phyloP scores from a whole-genome alignment of 2,113 vertebrate genomes.

The Tursiops truncatus region DNA sequence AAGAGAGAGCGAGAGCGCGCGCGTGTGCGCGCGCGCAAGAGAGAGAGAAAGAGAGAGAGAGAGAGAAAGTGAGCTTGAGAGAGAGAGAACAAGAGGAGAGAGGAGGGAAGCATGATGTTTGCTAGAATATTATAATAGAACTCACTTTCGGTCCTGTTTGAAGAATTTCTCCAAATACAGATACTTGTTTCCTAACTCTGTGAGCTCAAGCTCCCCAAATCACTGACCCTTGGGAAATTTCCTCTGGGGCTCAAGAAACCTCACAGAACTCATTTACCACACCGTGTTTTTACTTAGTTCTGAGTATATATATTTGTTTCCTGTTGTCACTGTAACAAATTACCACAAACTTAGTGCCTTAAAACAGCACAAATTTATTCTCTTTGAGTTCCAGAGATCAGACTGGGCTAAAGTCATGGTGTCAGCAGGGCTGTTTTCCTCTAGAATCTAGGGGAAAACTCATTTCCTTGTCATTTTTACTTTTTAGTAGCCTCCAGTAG shows the following conservation, averaged over 20 bases:
- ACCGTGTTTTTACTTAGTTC: neutral
- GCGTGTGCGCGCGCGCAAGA: fast-evolving
- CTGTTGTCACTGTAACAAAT: neutral
- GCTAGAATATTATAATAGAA: neutral
- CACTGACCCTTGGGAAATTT: neutral
- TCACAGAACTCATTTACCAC: neutral
- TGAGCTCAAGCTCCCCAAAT: neutral
- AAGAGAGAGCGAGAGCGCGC: neutral
- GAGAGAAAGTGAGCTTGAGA: neutral
- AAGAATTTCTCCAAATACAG: neutral
- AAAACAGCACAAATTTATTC: neutral
- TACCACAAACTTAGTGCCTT: neutral
- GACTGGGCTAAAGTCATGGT: neutral
- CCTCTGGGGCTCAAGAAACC: neutral
- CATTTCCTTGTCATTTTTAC: neutral
- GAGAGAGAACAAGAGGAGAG: neutral
- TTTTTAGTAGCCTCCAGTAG: fast-evolving
- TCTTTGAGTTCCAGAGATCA: neutral
- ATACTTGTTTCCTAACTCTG: neutral
- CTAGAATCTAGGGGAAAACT: neutral
- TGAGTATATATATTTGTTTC: neutral
- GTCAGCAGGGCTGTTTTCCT: neutral
- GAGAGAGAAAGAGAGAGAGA: too few relatives aligned
- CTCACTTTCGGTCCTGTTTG: neutral
- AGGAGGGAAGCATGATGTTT: neutral